Conservation (phyloP, 1,140 invertebrate species). For the Adelges cooleyi region DNA sequence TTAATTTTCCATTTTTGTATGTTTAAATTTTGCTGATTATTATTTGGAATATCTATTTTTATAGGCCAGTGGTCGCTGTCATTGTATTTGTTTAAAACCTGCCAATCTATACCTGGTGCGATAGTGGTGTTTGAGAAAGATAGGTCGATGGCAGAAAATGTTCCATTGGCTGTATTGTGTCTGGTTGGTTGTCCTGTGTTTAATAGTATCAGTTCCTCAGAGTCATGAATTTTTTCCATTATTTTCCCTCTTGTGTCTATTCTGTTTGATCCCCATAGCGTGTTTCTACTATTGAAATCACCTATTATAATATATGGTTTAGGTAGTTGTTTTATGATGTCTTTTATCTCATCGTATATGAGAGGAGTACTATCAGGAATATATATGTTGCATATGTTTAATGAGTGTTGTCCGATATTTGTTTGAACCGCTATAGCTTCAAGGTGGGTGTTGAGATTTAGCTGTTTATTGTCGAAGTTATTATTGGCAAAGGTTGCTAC, state of each 20-base stretch:
- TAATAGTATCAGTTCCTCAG: background rate
- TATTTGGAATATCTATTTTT: background rate
- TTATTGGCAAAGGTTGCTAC: background rate
- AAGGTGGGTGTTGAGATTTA: background rate
- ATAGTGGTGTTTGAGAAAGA: too few species aligned
- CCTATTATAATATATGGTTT: background rate
- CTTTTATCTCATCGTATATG: conserved; percentile 4
- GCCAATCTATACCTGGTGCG: too few species aligned
- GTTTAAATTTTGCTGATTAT: background rate
- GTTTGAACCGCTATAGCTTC: background rate
- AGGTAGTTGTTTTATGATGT: conserved; percentile 1
- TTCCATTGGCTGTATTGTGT: background rate
- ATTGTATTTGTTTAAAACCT: background rate
- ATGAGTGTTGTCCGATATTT: background rate
- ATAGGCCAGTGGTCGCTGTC: background rate
- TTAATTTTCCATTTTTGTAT: background rate
- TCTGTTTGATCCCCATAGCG: background rate
- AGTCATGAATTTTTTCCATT: background rate
- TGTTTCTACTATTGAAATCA: background rate
- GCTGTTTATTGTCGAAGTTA: background rate
- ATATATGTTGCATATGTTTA: conserved; percentile 30
- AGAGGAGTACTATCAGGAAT: background rate
- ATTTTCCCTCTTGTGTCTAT: background rate
- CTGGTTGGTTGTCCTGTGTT: background rate
- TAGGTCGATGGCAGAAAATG: background rate